Base-by-base conservation (phyloP, 1,140 invertebrate species). In the Caenorhabditis inopinata region DNA sequence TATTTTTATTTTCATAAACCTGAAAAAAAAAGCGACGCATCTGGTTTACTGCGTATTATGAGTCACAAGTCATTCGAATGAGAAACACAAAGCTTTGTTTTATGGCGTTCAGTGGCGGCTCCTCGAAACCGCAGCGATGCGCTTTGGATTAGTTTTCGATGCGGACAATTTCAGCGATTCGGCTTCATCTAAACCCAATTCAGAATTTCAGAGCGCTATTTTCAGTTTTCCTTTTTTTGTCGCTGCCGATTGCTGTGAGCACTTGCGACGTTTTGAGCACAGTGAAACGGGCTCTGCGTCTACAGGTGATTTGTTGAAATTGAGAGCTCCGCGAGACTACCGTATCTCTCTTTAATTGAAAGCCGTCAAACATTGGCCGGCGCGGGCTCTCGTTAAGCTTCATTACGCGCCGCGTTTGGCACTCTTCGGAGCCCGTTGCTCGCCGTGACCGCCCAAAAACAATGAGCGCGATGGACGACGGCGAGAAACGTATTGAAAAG, bases 301-400 rank as follows among this genome's bases (percentile, higher is more conserved):
- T n/a, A n/a, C n/a, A n/a, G n/a, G n/a, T n/a, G n/a, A n/a, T n/a
- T n/a, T n/a, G n/a, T n/a, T n/a, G n/a, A n/a, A n/a, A n/a, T n/a
- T n/a, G n/a, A n/a, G n/a, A n/a, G n/a, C n/a, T n/a, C n/a, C n/a
- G n/a, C n/a, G n/a, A n/a, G n/a, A n/a, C n/a, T n/a, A n/a, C n/a
- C n/a, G n/a, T n/a, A n/a, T n/a, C n/a, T n/a, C n/a, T n/a, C n/a
- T n/a, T n/a, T n/a, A n/a, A n/a, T n/a, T n/a, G n/a, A n/a, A n/a
- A n/a, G n/a, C n/a, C n/a, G n/a, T n/a, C n/a, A n/a, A n/a, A n/a
- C n/a, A n/a, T n/a, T n/a, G n/a, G n/a, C n/a, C n/a, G n/a, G n/a
- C n/a, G n/a, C n/a, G n/a, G n/a, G n/a, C n/a, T n/a, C n/a, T 75
- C 74, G 35, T 75, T 49, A 75, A 47, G 32, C 35, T 35, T n/a